Evolutionary conservation across 1,140 invertebrate species (phyloP), one percentile per base, ranked within the genome.

Genomic region (Periplaneta americana): DNA sequence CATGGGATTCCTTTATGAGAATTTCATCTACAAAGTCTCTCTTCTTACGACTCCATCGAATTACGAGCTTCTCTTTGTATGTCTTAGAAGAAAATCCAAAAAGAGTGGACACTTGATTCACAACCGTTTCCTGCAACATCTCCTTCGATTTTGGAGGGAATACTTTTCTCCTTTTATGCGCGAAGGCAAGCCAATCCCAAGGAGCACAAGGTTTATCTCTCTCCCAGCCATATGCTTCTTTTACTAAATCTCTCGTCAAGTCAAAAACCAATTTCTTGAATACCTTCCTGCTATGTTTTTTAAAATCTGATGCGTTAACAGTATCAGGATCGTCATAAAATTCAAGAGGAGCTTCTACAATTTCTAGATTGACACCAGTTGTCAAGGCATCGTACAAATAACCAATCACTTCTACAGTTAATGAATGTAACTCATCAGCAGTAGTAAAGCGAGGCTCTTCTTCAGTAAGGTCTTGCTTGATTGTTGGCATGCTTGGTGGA

Each of bases 21-120:
- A 95, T 87, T 83, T 93, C 92, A 86, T 95, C 94, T 0, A 95
- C 93, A 82, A 92, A 89, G 84, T 95, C 94, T 39, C 93, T 88
- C 84, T 93, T 92, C 86, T 95, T 95, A 17, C 92, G 88, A 80
- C 92, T 91, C 90, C 92, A 93, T 84, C 91, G 90, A 85, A 93
- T 92, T 34, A 93, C 92, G 84, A 90, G 87, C 83, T 89, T 91
- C 85, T 93, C 91, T 32, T 91, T 88, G 48, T 88, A 86, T 5
- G 87, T 79, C 82, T 90, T 90, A 10, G 89, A 90, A 80, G 91
- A 90, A 80, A 91, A 92, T 0, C 90, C 91, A 79, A 92, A 91
- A 34, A 92, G 83, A 36, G 90, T 88, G 13, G 90, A 87, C 22
- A 91, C 88, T 82, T 91, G 89, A 85, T 89, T 91, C 83, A 85